Percentiles rank a stretch among this genome's conserved stretches.
Evolutionary conservation across 2,888 invertebrate genomes (phyloP).

Genomic region (Archaeoteleia sp.): DNA sequence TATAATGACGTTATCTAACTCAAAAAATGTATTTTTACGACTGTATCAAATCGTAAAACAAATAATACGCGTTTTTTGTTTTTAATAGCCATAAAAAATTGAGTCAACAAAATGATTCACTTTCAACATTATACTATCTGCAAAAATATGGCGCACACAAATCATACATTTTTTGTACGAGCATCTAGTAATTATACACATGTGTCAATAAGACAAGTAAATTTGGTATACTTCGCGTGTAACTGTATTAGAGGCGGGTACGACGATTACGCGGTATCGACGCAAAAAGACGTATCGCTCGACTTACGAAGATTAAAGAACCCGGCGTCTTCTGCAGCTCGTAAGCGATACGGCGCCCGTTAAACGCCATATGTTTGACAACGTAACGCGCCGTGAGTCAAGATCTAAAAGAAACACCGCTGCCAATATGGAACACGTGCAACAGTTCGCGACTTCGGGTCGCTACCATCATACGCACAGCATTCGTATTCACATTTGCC

Average conservation of each 20-base stretch:
- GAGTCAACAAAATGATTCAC: too few relatives aligned
- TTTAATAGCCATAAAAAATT: too few relatives aligned
- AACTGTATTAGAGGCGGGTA: constrained; percentile 40
- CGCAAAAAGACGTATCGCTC: constrained; percentile 60
- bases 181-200: too few relatives aligned
- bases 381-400: constrained; percentile 68
- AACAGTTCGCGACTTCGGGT: constrained; percentile 59
- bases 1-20: too few relatives aligned
- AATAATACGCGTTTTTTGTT: too few relatives aligned
- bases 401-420: constrained; percentile 66
- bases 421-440: constrained; percentile 67
- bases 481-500: constrained; percentile 39
- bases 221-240: background rate
- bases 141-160: too few relatives aligned
- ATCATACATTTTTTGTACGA: too few relatives aligned
- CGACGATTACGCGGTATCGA: constrained; percentile 57
- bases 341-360: constrained; percentile 66
- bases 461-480: constrained; percentile 44
- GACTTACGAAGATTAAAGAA: constrained; percentile 65
- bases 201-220: background rate
- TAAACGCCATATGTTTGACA: constrained; percentile 73
- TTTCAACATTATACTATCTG: too few relatives aligned
- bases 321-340: constrained; percentile 59
- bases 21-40: too few relatives aligned
- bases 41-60: too few relatives aligned